Base-by-base conservation (phyloP, 2,888 invertebrate species). In the Gymnocheta viridis region DNA sequence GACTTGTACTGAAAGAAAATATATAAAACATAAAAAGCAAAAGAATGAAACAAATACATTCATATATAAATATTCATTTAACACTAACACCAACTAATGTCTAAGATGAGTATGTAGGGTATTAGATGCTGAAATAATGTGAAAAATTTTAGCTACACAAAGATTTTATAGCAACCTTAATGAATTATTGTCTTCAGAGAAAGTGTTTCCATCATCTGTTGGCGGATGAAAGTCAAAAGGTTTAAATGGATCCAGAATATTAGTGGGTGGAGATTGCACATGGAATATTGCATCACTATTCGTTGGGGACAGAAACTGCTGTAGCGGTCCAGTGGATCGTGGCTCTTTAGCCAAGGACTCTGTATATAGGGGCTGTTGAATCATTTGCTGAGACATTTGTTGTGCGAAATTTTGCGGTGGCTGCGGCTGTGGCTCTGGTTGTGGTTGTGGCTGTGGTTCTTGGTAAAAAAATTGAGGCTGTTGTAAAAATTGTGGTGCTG, bases 171-270 rank as follows among this genome's bases (percentile, higher is more conserved):
- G 47, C 62, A 73, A 84, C 84, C 84, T 84, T 79, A 76, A 64
- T 22, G 54, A 73, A 51, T 80, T 70, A 69, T 77, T 47, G 32
- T 35, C 69, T 27, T 79, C 76, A n/a, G 24, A n/a, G 51, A 81
- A 60, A 10, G 17, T 41, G 14, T 80, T 66, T 29, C 85, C 85
- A 49, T 85, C 56, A 14, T 4, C 73, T 0, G 84, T 79, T 5
- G 78, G 73, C 10, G 82, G 85, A 10, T 85, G 87, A 22, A 88
- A 88, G 5, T 77, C 69, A 49, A 88, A 89, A 19, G 89, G 87
- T n/a, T 81, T 86, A 64, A 87, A 86, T 22, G 87, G 85, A 87
- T 88, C 86, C 74, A 84, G 58, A 49, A 58, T 47, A 2, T 70
- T 12, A 4, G 44, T 2, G 1, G 84, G 81, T 24, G 81, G 81